Conservation (phyloP, 2,113 vertebrate genomes). For the Phoxinus phoxinus region DNA sequence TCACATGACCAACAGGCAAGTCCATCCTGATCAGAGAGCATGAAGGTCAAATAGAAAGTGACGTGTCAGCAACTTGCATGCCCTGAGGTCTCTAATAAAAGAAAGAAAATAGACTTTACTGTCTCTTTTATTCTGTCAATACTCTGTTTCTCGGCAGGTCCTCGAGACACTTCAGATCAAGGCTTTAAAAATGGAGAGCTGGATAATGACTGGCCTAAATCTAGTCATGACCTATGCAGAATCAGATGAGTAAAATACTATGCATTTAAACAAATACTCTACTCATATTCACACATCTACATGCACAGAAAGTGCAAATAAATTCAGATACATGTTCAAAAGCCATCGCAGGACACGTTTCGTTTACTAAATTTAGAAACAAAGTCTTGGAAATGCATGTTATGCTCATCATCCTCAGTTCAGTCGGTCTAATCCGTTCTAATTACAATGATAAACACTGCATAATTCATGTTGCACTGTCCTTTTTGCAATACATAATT, state of each 20-base stretch:
- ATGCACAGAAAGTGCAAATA: not conserved
- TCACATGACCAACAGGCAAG: slow-evolving; percentile 42
- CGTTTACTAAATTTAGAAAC: slow-evolving; percentile 10
- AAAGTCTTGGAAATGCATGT: slow-evolving; percentile 3
- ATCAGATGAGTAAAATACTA: not conserved
- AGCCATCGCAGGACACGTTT: not conserved
- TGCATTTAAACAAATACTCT: not conserved
- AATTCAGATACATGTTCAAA: not conserved
- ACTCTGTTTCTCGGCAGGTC: slow-evolving; percentile 16
- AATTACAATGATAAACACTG: slow-evolving; percentile 44
- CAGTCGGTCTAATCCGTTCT: slow-evolving; percentile 29
- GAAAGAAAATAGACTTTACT: slow-evolving; percentile 39
- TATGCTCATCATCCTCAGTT: slow-evolving; percentile 28
- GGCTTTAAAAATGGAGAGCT: not conserved
- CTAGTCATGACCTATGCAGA: not conserved
- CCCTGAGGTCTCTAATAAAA: slow-evolving; percentile 41
- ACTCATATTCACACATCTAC: not conserved
- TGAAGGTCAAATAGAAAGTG: slow-evolving; percentile 74
- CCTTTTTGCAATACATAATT: slow-evolving; percentile 42
- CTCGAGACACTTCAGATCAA: not conserved
- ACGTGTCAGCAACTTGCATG: slow-evolving; percentile 62
- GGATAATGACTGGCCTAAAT: not conserved
- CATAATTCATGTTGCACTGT: slow-evolving; percentile 51
- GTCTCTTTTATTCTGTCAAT: slow-evolving; percentile 44
- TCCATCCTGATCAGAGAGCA: slow-evolving; percentile 62